phyloP scores from a whole-genome alignment of 92 coral and sea anemone genomes.

The Phenganax marumi region DNA sequence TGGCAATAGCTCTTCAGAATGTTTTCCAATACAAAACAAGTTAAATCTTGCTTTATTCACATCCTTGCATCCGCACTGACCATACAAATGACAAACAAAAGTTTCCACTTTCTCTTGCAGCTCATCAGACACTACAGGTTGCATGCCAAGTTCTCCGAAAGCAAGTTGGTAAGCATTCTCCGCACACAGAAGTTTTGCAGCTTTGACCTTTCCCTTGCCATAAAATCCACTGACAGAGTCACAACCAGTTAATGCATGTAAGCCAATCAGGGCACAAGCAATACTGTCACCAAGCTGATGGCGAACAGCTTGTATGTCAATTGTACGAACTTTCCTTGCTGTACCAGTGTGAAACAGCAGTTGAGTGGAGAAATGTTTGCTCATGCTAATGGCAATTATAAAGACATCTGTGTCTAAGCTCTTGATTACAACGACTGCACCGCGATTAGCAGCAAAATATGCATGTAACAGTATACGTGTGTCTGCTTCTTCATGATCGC shows the following conservation, averaged over 20 bases:
- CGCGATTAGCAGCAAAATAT: constrained; percentile 44
- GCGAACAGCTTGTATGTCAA: constrained; percentile 53
- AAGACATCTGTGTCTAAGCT: constrained; percentile 67
- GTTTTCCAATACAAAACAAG: constrained; percentile 31
- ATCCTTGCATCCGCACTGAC: constrained; percentile 5
- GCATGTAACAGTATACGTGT: constrained; percentile 46
- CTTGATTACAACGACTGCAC: constrained; percentile 43
- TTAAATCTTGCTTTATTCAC: constrained; percentile 29
- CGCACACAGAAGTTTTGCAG: constrained; percentile 4
- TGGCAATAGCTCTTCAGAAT: constrained; percentile 29
- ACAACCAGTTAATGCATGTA: constrained; percentile 68
- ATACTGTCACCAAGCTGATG: constrained; percentile 50
- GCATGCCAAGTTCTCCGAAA: constrained; percentile 26
- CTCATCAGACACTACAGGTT: constrained; percentile 19
- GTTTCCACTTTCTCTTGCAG: not conserved
- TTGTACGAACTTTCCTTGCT: constrained; percentile 53
- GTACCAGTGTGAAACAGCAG: constrained; percentile 55
- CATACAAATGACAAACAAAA: constrained; percentile 25
- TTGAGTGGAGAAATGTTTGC: constrained; percentile 40
- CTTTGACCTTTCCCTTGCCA: constrained; percentile 34
- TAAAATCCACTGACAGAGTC: constrained; percentile 65
- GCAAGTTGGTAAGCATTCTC: not conserved
- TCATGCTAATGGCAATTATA: constrained; percentile 43
- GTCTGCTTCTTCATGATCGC: constrained; percentile 35
- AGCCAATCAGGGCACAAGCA: constrained; percentile 54